These are phyloP conservation scores for Rallus limicola DNA, from an alignment of 2,113 vertebrate genomes.

Conservation along the genomic window DNA sequence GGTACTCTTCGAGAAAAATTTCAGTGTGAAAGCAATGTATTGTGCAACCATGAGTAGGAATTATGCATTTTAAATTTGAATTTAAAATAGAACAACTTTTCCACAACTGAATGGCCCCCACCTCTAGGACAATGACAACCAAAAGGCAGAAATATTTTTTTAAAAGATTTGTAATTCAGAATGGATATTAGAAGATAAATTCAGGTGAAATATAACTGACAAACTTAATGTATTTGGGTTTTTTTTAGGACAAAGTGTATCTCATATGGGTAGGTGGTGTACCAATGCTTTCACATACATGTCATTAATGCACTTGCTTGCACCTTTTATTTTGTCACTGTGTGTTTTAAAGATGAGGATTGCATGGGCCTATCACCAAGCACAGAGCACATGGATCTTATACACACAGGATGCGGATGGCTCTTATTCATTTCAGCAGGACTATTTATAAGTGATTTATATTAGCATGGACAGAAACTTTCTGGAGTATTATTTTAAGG, in stretches of 20 bases:
- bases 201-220: not conserved
- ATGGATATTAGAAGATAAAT: not conserved
- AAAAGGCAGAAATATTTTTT: not conserved
- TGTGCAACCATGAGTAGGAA: not conserved
- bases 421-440: not conserved
- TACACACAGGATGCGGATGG: not conserved
- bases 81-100: not conserved
- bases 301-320: not conserved
- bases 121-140: not conserved
- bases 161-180: not conserved
- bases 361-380: not conserved
- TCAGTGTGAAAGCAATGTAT: not conserved
- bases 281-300: not conserved
- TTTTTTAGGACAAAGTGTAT: constrained; percentile 63
- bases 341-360: not conserved
- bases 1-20: not conserved
- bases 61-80: not conserved
- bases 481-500: not conserved
- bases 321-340: not conserved
- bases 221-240: not conserved
- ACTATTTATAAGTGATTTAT: not conserved
- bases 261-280: constrained; percentile 68
- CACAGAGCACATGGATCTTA: not conserved
- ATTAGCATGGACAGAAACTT: not conserved
- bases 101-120: not conserved